Percentiles rank a stretch among this genome's conserved stretches.
Evolutionary conservation across 2,797 vertebrate genomes (phyloP).

Genomic region (Stomatorhinus walkeri): DNA sequence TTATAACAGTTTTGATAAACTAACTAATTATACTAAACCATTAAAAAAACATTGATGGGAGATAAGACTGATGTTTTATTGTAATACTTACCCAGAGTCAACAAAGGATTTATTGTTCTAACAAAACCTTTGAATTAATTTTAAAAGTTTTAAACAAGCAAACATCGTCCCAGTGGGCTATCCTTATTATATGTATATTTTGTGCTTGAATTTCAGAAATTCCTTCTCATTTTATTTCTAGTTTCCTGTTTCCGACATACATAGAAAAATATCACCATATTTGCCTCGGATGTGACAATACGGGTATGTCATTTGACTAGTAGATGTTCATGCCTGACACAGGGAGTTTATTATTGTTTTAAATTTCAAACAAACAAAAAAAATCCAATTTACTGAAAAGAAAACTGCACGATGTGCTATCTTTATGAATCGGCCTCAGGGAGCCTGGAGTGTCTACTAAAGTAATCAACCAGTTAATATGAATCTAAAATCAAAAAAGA

Average conservation of each 20-base stretch:
- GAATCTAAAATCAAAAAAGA: background rate
- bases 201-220: background rate
- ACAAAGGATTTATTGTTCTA: background rate
- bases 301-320: background rate
- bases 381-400: background rate
- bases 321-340: background rate
- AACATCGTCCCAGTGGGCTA: background rate
- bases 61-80: background rate
- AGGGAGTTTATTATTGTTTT: background rate
- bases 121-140: background rate
- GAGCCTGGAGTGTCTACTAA: background rate
- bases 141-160: background rate
- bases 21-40: background rate
- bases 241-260: background rate
- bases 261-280: background rate
- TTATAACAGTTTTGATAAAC: background rate
- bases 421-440: background rate
- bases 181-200: background rate
- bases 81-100: background rate
- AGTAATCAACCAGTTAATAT: background rate
- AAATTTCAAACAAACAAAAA: background rate
- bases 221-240: background rate
- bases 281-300: background rate
- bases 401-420: background rate
- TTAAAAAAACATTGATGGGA: background rate